Conservation (phyloP, 2,113 vertebrate species). For the Theristicus caerulescens region DNA sequence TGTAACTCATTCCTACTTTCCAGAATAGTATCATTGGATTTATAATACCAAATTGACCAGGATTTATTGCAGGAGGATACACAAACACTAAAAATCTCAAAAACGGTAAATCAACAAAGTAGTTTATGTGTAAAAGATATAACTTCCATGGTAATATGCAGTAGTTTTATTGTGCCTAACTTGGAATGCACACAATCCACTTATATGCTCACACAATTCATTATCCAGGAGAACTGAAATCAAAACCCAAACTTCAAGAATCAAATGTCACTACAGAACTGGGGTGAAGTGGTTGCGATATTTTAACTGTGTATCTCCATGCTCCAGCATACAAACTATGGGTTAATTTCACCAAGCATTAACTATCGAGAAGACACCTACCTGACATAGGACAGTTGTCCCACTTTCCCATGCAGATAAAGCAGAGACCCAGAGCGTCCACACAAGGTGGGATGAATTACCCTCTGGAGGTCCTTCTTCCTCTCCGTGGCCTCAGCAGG, state of each 20-base stretch:
- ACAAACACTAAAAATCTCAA: background rate
- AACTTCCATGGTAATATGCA: background rate
- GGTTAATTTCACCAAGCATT: background rate
- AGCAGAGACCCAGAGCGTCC: background rate
- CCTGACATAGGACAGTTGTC: too few relatives aligned
- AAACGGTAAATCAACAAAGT: background rate
- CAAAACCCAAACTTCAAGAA: background rate
- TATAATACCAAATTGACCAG: background rate
- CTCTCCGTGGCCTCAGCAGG: too few relatives aligned
- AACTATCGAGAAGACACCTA: too few relatives aligned
- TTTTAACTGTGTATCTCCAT: background rate
- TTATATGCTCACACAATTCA: background rate
- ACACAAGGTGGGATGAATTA: background rate
- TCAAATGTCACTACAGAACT: background rate
- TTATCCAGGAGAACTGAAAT: background rate
- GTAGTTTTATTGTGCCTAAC: background rate
- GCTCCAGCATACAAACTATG: background rate
- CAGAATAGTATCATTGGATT: background rate
- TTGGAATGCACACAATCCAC: background rate
- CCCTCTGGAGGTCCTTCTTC: background rate
- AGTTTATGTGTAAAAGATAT: background rate
- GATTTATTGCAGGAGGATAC: background rate
- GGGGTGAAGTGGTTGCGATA: rapidly evolving
- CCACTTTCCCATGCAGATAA: background rate
- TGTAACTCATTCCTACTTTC: background rate